Percentiles rank a stretch among this genome's conserved stretches.
phyloP scores from a whole-genome alignment of 2,888 invertebrate species.

The Lasioglossum vierecki region DNA sequence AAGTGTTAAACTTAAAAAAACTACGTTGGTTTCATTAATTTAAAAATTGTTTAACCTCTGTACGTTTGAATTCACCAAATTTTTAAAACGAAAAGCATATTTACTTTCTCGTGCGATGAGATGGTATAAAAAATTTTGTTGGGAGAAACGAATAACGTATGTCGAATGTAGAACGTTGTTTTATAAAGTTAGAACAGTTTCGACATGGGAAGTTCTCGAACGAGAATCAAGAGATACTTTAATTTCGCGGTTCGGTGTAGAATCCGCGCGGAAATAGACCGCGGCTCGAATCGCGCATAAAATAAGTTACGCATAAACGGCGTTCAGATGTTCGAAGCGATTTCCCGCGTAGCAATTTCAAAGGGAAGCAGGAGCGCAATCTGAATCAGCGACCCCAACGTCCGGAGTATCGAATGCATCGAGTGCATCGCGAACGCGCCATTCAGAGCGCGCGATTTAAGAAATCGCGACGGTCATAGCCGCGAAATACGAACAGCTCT shows the following conservation, averaged over 20 bases:
- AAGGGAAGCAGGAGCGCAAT: background rate
- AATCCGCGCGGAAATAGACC: background rate
- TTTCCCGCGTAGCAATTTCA: background rate
- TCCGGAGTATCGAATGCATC: background rate
- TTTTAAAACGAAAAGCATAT: no score
- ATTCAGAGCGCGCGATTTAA: background rate
- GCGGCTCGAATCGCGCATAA: background rate
- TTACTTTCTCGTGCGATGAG: no score
- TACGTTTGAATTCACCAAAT: no score
- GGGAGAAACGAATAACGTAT: no score
- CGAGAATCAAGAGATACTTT: background rate
- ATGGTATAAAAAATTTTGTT: no score
- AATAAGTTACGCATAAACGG: background rate
- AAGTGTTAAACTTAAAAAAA: no score
- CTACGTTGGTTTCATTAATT: no score
- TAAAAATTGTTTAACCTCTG: no score
- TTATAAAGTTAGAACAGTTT: background rate
- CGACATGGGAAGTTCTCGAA: background rate
- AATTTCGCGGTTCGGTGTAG: background rate
- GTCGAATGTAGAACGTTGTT: no score
- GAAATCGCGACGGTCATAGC: background rate
- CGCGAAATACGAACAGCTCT: conserved; percentile 40
- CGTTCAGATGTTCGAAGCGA: background rate
- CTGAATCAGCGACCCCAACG: background rate
- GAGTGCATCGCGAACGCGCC: background rate